A percentile compares a stretch with the other conserved stretches of the same genome.
Conservation (phyloP, 2,797 vertebrate species). For the Remorina albescens region DNA sequence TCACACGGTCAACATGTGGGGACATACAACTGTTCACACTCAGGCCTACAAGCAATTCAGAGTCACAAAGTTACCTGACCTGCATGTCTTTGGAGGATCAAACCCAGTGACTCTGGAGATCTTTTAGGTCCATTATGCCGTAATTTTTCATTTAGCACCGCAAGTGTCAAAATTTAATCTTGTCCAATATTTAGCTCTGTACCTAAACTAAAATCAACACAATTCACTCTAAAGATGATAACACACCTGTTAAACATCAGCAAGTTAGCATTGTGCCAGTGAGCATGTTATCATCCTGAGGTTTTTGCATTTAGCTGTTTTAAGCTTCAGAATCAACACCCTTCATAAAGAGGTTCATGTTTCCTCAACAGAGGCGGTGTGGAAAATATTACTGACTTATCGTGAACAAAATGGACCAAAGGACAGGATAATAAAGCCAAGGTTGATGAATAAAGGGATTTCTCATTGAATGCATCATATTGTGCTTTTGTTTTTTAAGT, state of each 20-base stretch:
- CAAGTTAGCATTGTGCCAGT: neutral
- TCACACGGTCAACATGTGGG: no score
- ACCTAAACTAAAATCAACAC: no score
- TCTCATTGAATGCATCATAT: neutral
- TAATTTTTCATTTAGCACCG: no score
- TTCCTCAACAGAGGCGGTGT: neutral
- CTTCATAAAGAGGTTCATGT: conserved; percentile 4
- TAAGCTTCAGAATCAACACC: neutral
- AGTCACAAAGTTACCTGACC: no score
- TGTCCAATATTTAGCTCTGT: no score
- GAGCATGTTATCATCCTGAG: neutral
- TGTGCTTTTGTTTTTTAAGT: conserved; percentile 16
- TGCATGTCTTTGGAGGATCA: neutral
- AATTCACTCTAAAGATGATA: no score
- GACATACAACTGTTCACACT: no score
- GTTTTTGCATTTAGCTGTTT: neutral
- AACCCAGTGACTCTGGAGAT: neutral
- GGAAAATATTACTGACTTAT: neutral
- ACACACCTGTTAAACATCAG: neutral
- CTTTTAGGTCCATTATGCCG: no score
- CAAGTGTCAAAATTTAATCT: neutral
- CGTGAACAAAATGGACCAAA: neutral
- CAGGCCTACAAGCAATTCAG: no score
- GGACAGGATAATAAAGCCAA: neutral
- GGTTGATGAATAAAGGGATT: neutral